Evolutionary conservation across 2,113 vertebrate species (phyloP).

Genomic region (Crotalus viridis): DNA sequence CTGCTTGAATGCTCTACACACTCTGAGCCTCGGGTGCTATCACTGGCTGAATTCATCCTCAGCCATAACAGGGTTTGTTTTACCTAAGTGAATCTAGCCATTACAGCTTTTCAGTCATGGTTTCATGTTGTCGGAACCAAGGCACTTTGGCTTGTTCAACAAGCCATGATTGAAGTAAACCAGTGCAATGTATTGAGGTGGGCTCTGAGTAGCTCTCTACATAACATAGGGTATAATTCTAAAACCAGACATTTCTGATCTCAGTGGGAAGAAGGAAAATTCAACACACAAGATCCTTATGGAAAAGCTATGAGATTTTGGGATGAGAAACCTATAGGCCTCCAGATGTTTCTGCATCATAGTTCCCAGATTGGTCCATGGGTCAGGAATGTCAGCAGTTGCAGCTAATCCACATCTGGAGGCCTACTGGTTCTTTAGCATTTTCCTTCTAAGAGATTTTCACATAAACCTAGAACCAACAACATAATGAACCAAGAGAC

Average conservation of each 20-base stretch:
- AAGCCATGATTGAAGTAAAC: not conserved
- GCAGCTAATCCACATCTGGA: not conserved
- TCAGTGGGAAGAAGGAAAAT: not conserved
- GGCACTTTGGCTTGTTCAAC: not conserved
- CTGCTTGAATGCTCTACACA: not conserved
- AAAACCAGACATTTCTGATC: too few relatives aligned
- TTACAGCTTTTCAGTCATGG: not conserved
- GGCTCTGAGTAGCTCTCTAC: too few relatives aligned
- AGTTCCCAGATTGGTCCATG: not conserved
- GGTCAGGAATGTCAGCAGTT: not conserved
- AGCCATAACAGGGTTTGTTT: not conserved
- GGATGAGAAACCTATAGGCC: not conserved
- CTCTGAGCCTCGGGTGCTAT: not conserved
- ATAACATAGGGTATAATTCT: too few relatives aligned
- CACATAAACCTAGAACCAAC: not conserved
- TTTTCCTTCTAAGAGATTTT: not conserved
- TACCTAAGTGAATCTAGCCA: not conserved
- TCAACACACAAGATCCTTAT: not conserved
- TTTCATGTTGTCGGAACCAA: not conserved
- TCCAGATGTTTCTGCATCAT: not conserved
- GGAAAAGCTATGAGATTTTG: not conserved
- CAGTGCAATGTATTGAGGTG: not conserved
- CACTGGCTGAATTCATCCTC: not conserved
- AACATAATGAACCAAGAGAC: slow-evolving; percentile 2
- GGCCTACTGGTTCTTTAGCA: not conserved